These are phyloP conservation scores for Chaitophorus viminalis DNA, from an alignment of 2,888 invertebrate genomes.

Conservation along the genomic window DNA sequence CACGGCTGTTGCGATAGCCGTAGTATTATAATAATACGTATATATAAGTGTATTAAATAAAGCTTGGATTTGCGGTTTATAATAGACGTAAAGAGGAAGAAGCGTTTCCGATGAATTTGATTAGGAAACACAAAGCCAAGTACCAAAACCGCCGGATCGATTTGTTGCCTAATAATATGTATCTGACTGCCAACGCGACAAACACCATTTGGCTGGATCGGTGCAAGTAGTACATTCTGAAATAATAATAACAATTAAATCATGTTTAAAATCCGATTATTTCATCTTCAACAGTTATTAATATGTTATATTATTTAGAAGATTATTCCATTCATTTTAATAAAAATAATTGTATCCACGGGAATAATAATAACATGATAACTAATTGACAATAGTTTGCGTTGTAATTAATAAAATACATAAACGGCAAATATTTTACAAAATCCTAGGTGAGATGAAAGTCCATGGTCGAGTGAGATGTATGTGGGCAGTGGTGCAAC, in stretches of 20 bases:
- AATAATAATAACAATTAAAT: neutral
- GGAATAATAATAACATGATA: too few relatives aligned
- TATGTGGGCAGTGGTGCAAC: too few relatives aligned
- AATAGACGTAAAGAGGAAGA: neutral
- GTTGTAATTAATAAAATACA: too few relatives aligned
- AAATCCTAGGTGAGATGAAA: too few relatives aligned
- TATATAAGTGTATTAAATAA: neutral
- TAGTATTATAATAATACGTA: neutral
- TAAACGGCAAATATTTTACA: too few relatives aligned
- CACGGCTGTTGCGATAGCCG: neutral
- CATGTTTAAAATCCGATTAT: too few relatives aligned
- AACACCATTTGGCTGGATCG: conserved; percentile 66
- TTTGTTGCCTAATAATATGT: conserved; percentile 47
- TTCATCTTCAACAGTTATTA: too few relatives aligned
- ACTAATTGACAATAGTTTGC: too few relatives aligned
- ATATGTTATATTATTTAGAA: too few relatives aligned
- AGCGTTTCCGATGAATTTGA: conserved; percentile 14
- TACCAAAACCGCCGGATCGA: conserved; percentile 49
- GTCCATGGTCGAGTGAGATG: too few relatives aligned
- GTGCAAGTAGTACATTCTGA: conserved; percentile 67
- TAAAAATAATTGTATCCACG: too few relatives aligned
- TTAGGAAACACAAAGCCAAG: conserved; percentile 47
- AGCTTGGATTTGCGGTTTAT: neutral
- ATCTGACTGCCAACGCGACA: conserved; percentile 66
- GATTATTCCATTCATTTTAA: too few relatives aligned